phyloP scores from a whole-genome alignment of 2,888 invertebrate genomes.

The Luperina testacea region DNA sequence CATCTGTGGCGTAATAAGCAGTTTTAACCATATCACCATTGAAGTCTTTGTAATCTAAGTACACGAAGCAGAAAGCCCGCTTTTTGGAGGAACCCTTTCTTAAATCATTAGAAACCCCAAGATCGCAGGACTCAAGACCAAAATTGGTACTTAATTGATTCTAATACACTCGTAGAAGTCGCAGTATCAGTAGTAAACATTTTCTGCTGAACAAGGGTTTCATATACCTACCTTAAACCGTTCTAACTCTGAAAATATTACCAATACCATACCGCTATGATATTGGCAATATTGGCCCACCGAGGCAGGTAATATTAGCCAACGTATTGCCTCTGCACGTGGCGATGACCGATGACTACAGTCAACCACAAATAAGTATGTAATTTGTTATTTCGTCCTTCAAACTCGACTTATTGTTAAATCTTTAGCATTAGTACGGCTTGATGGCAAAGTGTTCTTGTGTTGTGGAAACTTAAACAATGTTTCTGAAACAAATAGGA shows the following conservation, averaged over 20 bases:
- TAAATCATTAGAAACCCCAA: background rate
- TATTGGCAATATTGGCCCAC: conserved; percentile 22
- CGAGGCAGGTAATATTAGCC: conserved; percentile 12
- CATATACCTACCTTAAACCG: background rate
- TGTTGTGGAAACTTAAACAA: conserved; percentile 1
- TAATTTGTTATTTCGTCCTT: conserved; percentile 49
- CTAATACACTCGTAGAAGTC: background rate
- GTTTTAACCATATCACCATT: background rate
- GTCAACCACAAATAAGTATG: conserved; percentile 23
- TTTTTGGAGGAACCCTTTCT: background rate
- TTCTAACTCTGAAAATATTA: conserved; percentile 15
- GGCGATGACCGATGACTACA: conserved; percentile 28
- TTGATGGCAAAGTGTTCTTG: conserved; percentile 42
- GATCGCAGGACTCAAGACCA: background rate
- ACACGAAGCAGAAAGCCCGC: too few relatives aligned
- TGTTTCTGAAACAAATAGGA: background rate
- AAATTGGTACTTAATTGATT: background rate
- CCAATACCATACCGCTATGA: conserved; percentile 15
- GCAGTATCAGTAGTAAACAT: background rate
- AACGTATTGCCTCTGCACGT: conserved; percentile 13
- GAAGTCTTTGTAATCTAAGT: background rate
- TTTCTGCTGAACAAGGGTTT: background rate
- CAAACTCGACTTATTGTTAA: conserved; percentile 45
- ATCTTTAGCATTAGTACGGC: conserved; percentile 47
- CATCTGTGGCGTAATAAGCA: background rate